Evolutionary conservation across 2,888 invertebrate genomes (phyloP).

Genomic region (Molanna angustata): DNA sequence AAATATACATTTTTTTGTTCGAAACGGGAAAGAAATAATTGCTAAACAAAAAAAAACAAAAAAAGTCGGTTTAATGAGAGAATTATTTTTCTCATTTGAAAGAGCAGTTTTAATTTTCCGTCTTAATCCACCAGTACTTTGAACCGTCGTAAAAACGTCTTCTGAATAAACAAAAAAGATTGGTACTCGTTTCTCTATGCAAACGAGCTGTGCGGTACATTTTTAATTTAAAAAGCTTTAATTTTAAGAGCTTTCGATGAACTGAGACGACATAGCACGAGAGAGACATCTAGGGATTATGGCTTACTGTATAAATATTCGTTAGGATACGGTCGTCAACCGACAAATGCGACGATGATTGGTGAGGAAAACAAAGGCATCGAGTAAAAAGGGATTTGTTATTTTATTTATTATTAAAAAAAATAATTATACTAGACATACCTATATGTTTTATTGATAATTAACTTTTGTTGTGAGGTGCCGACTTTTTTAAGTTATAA

Average conservation of each 20-base stretch:
- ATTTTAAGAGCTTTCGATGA: conserved; percentile 33
- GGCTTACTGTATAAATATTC: conserved; percentile 29
- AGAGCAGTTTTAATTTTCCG: conserved; percentile 22
- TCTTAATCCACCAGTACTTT: conserved; percentile 22
- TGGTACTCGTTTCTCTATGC: conserved; percentile 26
- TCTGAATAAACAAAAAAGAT: conserved; percentile 16
- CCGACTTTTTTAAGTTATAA: too few relatives aligned
- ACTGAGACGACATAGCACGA: conserved; percentile 31
- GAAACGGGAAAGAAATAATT: conserved; percentile 12
- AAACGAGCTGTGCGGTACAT: conserved; percentile 26
- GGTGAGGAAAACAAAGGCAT: too few relatives aligned
- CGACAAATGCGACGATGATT: too few relatives aligned
- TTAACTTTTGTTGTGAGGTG: too few relatives aligned
- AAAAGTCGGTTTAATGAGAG: conserved; percentile 6
- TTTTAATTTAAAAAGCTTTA: conserved; percentile 33
- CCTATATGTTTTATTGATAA: too few relatives aligned
- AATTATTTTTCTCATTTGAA: conserved; percentile 15
- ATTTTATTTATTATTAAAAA: too few relatives aligned
- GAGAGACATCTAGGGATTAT: conserved; percentile 27
- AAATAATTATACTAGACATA: too few relatives aligned
- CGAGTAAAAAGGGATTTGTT: too few relatives aligned
- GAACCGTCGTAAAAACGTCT: conserved; percentile 22
- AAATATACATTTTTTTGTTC: too few relatives aligned
- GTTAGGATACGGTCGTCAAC: too few relatives aligned
- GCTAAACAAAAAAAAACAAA: too few relatives aligned